These are phyloP conservation scores for Melipona quadrifasciata DNA, from an alignment of 1,140 invertebrate genomes.

Conservation along the genomic window DNA sequence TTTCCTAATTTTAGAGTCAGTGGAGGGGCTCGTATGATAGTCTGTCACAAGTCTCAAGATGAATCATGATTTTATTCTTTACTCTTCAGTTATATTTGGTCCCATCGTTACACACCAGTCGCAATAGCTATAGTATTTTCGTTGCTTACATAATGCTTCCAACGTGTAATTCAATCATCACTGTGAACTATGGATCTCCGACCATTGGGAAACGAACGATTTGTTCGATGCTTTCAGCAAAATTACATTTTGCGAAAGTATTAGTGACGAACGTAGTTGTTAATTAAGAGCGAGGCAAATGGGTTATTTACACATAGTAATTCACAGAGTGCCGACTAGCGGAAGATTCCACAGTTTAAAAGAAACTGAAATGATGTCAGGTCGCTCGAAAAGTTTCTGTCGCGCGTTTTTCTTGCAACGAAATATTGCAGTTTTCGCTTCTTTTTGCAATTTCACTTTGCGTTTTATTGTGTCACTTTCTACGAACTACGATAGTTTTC, in stretches of 20 bases:
- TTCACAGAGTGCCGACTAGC: not conserved
- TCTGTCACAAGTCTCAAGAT: too few species aligned
- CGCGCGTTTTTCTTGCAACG: not conserved
- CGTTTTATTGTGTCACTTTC: not conserved
- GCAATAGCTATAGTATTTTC: not conserved
- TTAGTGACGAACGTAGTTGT: not conserved
- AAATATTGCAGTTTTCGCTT: not conserved
- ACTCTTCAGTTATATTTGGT: too few species aligned
- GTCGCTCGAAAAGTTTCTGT: not conserved
- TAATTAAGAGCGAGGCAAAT: not conserved
- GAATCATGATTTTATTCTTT: too few species aligned
- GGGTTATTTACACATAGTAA: not conserved
- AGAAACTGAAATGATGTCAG: not conserved
- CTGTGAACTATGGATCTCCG: not conserved
- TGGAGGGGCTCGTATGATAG: too few species aligned
- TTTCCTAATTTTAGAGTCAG: too few species aligned
- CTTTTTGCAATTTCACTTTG: not conserved
- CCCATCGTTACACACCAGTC: too few species aligned
- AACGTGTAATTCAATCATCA: not conserved
- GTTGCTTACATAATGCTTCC: not conserved
- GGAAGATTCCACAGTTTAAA: not conserved
- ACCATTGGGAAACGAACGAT: not conserved
- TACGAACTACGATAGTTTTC: not conserved
- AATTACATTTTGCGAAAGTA: not conserved
- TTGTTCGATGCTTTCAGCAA: not conserved